Evolutionary conservation across 1,140 invertebrate species (phyloP).

Genomic region (Globodera rostochiensis): DNA sequence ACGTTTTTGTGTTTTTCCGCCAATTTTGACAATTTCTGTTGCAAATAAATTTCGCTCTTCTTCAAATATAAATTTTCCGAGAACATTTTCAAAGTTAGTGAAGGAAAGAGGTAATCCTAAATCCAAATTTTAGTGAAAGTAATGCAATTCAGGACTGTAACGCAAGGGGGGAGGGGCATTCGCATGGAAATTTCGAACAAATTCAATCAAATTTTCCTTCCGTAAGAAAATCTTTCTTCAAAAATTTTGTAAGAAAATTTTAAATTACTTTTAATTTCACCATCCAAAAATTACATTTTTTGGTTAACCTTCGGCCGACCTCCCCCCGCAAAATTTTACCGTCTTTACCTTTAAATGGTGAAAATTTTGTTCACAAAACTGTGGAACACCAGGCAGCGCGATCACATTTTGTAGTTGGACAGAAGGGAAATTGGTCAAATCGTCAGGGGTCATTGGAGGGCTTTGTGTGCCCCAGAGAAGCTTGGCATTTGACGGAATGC

Average conservation of each 20-base stretch:
- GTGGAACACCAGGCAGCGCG: constrained; percentile 79
- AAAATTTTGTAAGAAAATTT: too few relatives aligned
- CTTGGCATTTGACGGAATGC: constrained; percentile 66
- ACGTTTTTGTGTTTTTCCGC: constrained; percentile 69
- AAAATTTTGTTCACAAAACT: constrained; percentile 73
- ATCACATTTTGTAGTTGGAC: constrained; percentile 76
- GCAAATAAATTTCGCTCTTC: constrained; percentile 71
- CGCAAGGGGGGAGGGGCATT: too few relatives aligned
- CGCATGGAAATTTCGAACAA: too few relatives aligned
- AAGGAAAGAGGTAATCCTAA: constrained; percentile 52
- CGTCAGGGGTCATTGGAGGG: constrained; percentile 53
- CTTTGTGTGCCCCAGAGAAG: constrained; percentile 64
- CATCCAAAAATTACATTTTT: too few relatives aligned
- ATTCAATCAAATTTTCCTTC: too few relatives aligned
- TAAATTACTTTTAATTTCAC: too few relatives aligned
- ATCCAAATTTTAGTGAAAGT: background rate
- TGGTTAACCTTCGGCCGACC: too few relatives aligned
- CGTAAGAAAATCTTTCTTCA: too few relatives aligned
- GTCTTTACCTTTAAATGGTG: constrained; percentile 64
- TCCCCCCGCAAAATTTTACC: background rate
- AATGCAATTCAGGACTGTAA: too few relatives aligned
- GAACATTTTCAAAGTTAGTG: constrained; percentile 52
- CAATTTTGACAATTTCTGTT: constrained; percentile 68
- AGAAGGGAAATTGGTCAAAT: constrained; percentile 71
- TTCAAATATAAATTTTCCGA: constrained; percentile 69